phyloP scores from a whole-genome alignment of 2,797 vertebrate genomes.

The Sebastolobus alascanus region DNA sequence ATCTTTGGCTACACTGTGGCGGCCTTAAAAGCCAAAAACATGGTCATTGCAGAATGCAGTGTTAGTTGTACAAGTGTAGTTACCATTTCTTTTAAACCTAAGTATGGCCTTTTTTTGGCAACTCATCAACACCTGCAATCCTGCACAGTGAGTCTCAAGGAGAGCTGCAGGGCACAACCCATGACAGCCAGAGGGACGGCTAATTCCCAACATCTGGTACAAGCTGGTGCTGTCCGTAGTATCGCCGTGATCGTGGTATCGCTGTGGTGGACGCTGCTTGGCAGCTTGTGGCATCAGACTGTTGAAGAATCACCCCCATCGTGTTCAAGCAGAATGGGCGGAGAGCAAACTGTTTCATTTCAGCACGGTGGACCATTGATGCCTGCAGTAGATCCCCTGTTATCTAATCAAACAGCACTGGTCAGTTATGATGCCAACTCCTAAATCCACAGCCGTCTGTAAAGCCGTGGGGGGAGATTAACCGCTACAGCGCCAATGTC shows the following conservation, averaged over 20 bases:
- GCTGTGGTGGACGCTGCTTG: constrained; percentile 76
- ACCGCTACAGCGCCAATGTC: constrained; percentile 82
- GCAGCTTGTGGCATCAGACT: constrained; percentile 79
- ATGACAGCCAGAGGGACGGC: constrained; percentile 73
- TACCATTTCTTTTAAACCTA: constrained; percentile 38
- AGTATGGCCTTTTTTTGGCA: constrained; percentile 68
- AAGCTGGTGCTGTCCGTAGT: constrained; percentile 77
- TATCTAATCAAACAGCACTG: constrained; percentile 88
- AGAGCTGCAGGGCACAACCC: constrained; percentile 72
- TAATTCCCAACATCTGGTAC: constrained; percentile 87
- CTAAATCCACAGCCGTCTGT: constrained; percentile 85
- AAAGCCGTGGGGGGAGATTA: constrained; percentile 87
- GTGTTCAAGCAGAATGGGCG: constrained; percentile 78
- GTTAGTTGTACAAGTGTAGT: constrained; percentile 23
- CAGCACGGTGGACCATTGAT: constrained; percentile 81
- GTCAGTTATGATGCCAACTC: constrained; percentile 86
- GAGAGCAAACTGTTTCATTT: constrained; percentile 83
- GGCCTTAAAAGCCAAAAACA: constrained; percentile 54
- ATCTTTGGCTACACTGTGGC: constrained; percentile 51
- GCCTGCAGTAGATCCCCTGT: constrained; percentile 84
- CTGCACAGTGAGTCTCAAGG: constrained; percentile 76
- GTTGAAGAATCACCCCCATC: constrained; percentile 80
- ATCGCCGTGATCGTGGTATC: constrained; percentile 65
- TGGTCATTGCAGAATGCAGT: constrained; percentile 22
- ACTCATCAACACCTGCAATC: constrained; percentile 68